Evolutionary conservation across 2,113 vertebrate species (phyloP).

Genomic region (Alouatta palliata): DNA sequence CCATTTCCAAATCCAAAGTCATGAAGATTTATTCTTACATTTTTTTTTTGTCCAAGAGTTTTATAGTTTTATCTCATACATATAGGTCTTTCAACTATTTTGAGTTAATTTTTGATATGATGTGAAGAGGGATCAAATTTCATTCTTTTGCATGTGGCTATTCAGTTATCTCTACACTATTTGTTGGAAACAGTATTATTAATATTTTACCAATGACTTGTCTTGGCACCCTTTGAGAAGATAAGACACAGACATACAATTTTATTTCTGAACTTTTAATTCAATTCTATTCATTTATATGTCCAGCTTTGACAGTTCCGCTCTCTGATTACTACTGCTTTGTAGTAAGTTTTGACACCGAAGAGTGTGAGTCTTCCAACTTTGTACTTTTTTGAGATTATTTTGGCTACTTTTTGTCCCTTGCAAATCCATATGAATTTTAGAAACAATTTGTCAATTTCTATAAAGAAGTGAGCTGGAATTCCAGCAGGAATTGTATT

Average conservation of each 20-base stretch:
- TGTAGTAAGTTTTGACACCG: neutral
- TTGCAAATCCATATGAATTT: neutral
- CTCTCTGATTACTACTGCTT: neutral
- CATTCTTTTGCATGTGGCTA: neutral
- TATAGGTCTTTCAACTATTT: neutral
- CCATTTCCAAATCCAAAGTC: no score
- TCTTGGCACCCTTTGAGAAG: neutral
- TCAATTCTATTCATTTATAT: neutral
- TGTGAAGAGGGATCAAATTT: neutral
- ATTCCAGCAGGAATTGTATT: neutral
- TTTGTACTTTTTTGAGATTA: neutral
- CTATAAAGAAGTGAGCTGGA: neutral
- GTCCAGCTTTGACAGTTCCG: neutral
- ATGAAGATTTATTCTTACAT: no score
- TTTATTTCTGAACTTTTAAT: neutral
- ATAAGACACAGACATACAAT: neutral
- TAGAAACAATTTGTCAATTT: neutral
- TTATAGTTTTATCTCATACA: neutral
- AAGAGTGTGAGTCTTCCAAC: neutral
- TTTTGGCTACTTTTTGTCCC: neutral
- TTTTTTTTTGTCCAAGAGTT: neutral
- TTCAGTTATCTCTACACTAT: neutral
- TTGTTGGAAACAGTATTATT: neutral
- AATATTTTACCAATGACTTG: neutral
- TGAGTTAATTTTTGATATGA: neutral